These are phyloP conservation scores for Sebastes vulpes DNA, from an alignment of 2,797 vertebrate species.

Conservation along the genomic window DNA sequence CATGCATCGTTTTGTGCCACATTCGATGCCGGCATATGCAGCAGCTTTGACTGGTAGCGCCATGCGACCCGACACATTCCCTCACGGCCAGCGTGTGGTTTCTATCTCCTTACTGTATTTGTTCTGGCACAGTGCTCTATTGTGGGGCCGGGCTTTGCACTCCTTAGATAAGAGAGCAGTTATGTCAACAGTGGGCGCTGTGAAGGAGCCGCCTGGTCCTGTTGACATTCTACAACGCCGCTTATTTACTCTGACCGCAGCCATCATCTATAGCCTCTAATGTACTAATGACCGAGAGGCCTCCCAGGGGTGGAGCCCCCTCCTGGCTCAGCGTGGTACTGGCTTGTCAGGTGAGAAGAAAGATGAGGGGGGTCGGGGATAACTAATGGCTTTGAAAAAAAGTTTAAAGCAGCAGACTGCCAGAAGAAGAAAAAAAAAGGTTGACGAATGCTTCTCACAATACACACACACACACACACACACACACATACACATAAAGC, in stretches of 20 bases:
- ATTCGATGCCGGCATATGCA: background rate
- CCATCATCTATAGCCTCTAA: constrained; percentile 60
- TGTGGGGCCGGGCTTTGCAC: constrained; percentile 73
- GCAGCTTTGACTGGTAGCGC: constrained; percentile 16
- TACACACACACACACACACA: constrained; percentile 27
- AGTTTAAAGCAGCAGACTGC: constrained; percentile 28
- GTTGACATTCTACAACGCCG: constrained; percentile 82
- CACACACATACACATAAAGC: background rate
- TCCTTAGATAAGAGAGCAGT: constrained; percentile 82
- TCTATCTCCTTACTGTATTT: constrained; percentile 78
- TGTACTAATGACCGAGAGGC: constrained; percentile 60
- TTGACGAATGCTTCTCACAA: constrained; percentile 42
- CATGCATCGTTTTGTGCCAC: constrained; percentile 6
- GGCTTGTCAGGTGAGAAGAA: constrained; percentile 31
- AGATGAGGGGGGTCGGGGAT: background rate
- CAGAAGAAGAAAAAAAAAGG: constrained; percentile 11
- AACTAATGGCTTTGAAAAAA: constrained; percentile 30
- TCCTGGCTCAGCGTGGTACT: constrained; percentile 50
- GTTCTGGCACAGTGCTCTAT: constrained; percentile 77
- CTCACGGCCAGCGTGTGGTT: constrained; percentile 45
- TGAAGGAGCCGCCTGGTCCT: constrained; percentile 77
- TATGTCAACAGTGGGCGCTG: constrained; percentile 83
- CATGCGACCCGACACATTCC: constrained; percentile 43
- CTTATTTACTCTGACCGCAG: constrained; percentile 82
- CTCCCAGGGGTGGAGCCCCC: constrained; percentile 54